phyloP scores from a whole-genome alignment of 2,888 invertebrate genomes.

The Xylota sylvarum region DNA sequence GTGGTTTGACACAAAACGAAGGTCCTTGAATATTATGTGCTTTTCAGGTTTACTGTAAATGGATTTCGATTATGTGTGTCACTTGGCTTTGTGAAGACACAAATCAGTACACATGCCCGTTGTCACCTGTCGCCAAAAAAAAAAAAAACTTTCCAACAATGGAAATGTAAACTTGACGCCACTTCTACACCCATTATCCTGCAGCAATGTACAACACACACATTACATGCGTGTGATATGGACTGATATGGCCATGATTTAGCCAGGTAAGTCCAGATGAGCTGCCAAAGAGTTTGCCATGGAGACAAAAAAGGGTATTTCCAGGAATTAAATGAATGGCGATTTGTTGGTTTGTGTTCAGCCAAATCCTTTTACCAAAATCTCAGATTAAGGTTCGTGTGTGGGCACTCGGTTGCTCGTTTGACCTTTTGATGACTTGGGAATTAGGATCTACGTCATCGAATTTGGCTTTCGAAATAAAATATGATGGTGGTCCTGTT shows the following conservation, averaged over 20 bases:
- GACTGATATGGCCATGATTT: background rate
- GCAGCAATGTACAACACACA: background rate
- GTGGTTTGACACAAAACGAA: slow-evolving; percentile 31
- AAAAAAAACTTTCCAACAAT: background rate
- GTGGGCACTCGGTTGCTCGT: background rate
- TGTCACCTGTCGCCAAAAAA: slow-evolving; percentile 12
- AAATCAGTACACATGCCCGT: slow-evolving; percentile 20
- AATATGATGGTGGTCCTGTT: slow-evolving; percentile 15
- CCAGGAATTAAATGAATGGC: slow-evolving; percentile 5
- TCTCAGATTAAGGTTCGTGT: slow-evolving; percentile 38
- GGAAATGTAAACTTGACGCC: background rate
- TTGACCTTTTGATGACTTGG: slow-evolving; percentile 48
- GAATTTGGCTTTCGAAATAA: slow-evolving; percentile 23
- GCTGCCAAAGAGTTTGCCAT: background rate
- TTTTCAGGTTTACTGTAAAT: slow-evolving; percentile 19
- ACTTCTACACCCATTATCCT: background rate
- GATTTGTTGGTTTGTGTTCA: slow-evolving; percentile 12
- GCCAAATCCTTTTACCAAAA: slow-evolving; percentile 32
- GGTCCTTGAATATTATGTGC: slow-evolving; percentile 35
- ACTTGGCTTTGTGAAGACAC: slow-evolving; percentile 32
- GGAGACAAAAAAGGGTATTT: slow-evolving; percentile 4
- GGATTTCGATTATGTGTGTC: slow-evolving; percentile 41
- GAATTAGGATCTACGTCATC: slow-evolving; percentile 44
- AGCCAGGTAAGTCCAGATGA: background rate
- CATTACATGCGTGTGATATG: background rate